Base-by-base conservation (phyloP, 2,888 invertebrate genomes). In the Chrysotoxum bicinctum region DNA sequence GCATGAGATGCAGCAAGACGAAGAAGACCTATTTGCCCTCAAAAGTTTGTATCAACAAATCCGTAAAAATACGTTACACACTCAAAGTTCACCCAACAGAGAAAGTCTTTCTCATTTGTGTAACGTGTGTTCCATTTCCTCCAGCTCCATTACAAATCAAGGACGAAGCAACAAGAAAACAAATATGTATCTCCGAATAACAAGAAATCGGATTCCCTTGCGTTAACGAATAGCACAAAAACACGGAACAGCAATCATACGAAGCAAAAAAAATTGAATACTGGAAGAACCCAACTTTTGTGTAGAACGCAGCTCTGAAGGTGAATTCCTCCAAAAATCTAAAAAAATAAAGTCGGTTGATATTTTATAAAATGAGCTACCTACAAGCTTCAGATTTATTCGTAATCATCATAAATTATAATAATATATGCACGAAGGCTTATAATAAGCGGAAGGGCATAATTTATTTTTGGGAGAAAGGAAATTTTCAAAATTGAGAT, bases 61-160 rank as follows among this genome's bases (percentile, higher is more conserved):
- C 45, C 48, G 60, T 43, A 43, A 73, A 72, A 77, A 68, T 66
- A 82, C 58, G 82, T 72, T 60, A 64, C 52, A 77, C 50, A 37
- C 48, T 64, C 64, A 48, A 48, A 64, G 64, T 64, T 32, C 45
- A 48, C 43, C 9, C 16, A 30, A 16, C 35, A 32, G 66, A 43
- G 32, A 60, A 69, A 68, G 72, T 60, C 58, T 54, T 56, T 62
- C 62, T 69, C 78, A 78, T 83, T 77, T 83, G 62, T 73, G 68
- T 83, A 69, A 66, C 60, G 62, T 68, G 32, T 69, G 58, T 43
- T 69, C 30, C 68, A 62, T 62, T 69, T 48, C 58, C 19, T 68
- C 77, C 5, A 58, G 32, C 60, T 69, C 37, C 32, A 64, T 73
- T 68, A 56, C 77, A 72, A 82, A 73, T 78, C 78, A 73, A 78